Evolutionary conservation across 2,888 invertebrate genomes (phyloP), one percentile per base, ranked within the genome.

Genomic region (Incurvaria masculella): DNA sequence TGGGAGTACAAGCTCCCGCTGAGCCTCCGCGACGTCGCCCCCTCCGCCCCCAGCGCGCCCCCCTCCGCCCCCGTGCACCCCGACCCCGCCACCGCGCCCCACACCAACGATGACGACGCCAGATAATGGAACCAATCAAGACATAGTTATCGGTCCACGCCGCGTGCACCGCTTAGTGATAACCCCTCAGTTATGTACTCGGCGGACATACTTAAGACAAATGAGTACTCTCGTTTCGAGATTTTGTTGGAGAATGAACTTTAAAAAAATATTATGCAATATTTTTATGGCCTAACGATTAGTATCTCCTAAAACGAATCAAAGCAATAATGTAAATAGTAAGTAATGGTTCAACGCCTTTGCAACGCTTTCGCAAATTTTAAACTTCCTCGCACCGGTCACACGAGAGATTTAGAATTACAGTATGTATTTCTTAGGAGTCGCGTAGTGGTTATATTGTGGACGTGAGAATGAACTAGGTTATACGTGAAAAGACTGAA

Each of bases 1-100:
- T 84, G 84, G 84, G 72, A 80, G 51, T 84, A 81, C 65, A 70
- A 66, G 53, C 61, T 64, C 19, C 82, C 83, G 3, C 72, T 84
- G 27, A 70, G 63, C 52, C 76, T 72, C 52, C 78, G 84, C 58
- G n/a, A n/a, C n/a, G 1, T 11, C 14, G 10, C 6, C 42, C 61
- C 40, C 62, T 57, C 43, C 4, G 51, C 16, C 38, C 53, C 2
- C 61, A 59, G 5, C 23, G 23, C 5, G 23, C 3, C 33, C 8
- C 11, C 4, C 33, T 3, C 23, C 23, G 10, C 23, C 23, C 23
- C 5, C 23, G 10, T 6, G 3, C 33, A n/a, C 33, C 33, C 14
- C 10, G 23, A 8, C 8, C 11, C 33, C 8, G 11, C 33, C 33
- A 3, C 33, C 33, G 14, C 33, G 11, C 33, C 33, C 14, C 33